A percentile compares a stretch with the other conserved stretches of the same genome.
These are phyloP conservation scores for Cephus spinipes DNA, from an alignment of 2,888 invertebrate species.

Conservation along the genomic window DNA sequence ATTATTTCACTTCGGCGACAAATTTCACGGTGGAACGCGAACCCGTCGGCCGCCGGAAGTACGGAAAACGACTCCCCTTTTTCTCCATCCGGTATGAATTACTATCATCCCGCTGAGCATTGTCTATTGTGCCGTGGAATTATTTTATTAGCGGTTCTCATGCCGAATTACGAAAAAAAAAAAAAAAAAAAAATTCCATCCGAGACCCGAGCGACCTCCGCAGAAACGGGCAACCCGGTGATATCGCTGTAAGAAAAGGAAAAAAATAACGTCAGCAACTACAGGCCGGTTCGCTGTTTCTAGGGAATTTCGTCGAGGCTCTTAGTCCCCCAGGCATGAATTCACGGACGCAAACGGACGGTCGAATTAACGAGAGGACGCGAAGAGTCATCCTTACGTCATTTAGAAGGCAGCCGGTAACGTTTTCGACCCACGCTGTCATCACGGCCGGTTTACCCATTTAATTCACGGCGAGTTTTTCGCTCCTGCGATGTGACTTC, in stretches of 20 bases:
- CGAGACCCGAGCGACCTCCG: background rate
- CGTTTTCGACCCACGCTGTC: background rate
- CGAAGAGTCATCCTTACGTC: background rate
- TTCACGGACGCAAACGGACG: background rate
- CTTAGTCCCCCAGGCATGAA: background rate
- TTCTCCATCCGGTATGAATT: constrained; percentile 61
- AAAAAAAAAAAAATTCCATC: background rate
- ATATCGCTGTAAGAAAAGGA: background rate
- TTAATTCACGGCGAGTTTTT: background rate
- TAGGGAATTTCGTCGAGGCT: background rate
- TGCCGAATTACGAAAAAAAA: background rate
- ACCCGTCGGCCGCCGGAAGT: constrained; percentile 42
- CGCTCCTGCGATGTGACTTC: background rate
- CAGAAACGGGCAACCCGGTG: background rate
- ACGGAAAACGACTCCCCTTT: constrained; percentile 54
- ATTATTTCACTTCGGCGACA: constrained; percentile 52
- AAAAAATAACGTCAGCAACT: background rate
- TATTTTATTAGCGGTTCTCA: constrained; percentile 61
- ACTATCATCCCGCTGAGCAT: constrained; percentile 60
- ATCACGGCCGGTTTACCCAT: background rate
- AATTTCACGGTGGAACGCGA: constrained; percentile 38
- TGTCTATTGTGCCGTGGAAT: constrained; percentile 64
- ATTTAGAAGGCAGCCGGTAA: background rate
- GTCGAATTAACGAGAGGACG: background rate
- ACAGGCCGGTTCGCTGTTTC: background rate